Percentiles rank a stretch among this genome's conserved stretches.
Evolutionary conservation across 1,140 invertebrate species (phyloP).

Genomic region (Calephelis nemesis): DNA sequence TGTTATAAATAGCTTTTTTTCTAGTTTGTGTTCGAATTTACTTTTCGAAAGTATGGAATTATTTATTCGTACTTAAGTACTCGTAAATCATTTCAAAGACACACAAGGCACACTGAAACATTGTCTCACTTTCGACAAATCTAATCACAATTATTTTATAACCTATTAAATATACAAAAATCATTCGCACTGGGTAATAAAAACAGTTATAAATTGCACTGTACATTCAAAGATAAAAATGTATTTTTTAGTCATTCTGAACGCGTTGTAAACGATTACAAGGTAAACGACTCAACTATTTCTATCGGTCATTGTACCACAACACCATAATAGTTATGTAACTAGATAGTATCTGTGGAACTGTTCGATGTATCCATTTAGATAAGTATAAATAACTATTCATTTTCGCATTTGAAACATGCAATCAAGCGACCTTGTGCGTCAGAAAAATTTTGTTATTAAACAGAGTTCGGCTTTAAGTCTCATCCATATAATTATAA

Average conservation of each 20-base stretch:
- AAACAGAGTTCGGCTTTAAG: background rate
- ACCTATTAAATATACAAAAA: background rate
- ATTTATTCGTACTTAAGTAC: too few relatives aligned
- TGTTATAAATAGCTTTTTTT: too few relatives aligned
- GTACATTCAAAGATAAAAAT: background rate
- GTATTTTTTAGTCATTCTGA: constrained; percentile 14
- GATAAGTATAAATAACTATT: constrained; percentile 15
- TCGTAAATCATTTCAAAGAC: too few relatives aligned
- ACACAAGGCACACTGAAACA: too few relatives aligned
- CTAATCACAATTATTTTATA: background rate
- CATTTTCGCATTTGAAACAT: constrained; percentile 17
- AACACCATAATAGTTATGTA: constrained; percentile 45
- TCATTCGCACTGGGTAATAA: background rate
- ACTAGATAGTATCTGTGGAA: constrained; percentile 41
- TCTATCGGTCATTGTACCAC: constrained; percentile 63
- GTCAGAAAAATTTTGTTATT: constrained; percentile 17
- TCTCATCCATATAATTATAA: too few relatives aligned
- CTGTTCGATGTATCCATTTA: constrained; percentile 24
- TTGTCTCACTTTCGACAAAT: too few relatives aligned
- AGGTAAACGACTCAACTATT: constrained; percentile 37
- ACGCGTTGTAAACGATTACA: constrained; percentile 27
- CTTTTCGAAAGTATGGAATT: too few relatives aligned
- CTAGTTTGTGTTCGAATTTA: too few relatives aligned
- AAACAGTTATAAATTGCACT: background rate
- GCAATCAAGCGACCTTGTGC: constrained; percentile 1